These are phyloP conservation scores for Lucilia cuprina DNA, from an alignment of 1,140 invertebrate genomes.

Conservation along the genomic window DNA sequence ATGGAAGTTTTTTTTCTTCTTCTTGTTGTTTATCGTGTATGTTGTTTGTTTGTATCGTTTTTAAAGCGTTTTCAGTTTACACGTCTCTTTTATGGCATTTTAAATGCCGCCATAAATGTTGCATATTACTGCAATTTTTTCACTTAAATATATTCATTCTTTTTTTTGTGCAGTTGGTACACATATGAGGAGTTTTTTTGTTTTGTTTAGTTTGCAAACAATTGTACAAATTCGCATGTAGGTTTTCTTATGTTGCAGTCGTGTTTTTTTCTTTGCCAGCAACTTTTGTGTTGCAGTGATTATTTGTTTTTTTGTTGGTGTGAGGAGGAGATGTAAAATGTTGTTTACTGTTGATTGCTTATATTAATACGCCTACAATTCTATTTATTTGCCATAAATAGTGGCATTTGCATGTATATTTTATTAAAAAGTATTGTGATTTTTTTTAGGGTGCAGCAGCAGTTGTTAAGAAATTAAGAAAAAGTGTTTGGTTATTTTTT, in stretches of 20 bases:
- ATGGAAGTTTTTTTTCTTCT: neutral
- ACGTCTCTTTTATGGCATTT: constrained; percentile 24
- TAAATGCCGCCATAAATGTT: constrained; percentile 35
- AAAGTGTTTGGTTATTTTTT: constrained; percentile 8
- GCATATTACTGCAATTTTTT: constrained; percentile 24
- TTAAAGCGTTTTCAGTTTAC: neutral
- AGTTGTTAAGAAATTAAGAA: neutral
- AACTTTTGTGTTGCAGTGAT: neutral
- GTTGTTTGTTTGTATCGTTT: neutral
- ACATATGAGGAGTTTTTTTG: neutral
- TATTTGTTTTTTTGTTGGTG: neutral
- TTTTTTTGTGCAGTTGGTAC: neutral
- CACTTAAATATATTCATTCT: neutral
- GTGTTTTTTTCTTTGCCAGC: neutral
- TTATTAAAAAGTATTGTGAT: constrained; percentile 1
- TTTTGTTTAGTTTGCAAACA: neutral
- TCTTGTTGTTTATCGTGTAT: too few relatives aligned
- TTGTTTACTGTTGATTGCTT: constrained; percentile 6
- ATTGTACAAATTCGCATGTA: neutral
- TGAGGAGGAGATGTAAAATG: neutral
- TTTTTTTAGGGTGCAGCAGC: neutral
- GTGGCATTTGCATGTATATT: neutral
- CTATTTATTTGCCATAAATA: constrained; percentile 8
- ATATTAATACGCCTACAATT: constrained; percentile 14
- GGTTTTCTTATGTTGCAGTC: neutral